phyloP scores from a whole-genome alignment of 2,888 invertebrate genomes.

The Adela reaumurella region DNA sequence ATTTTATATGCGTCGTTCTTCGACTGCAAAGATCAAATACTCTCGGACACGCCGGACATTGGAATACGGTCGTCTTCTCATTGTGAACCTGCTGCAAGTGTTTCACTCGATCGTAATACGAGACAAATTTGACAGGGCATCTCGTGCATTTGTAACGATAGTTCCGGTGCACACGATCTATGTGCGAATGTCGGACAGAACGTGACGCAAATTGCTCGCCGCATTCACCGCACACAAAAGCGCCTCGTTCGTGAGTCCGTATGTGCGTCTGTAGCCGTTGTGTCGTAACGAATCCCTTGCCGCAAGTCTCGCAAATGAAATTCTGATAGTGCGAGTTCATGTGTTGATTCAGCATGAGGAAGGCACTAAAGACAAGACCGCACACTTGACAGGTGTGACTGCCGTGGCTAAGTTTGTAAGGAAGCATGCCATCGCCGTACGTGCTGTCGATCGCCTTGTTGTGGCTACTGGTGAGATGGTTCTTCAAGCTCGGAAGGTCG shows the following conservation, averaged over 20 bases:
- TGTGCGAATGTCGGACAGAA: conserved; percentile 33
- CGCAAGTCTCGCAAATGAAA: conserved; percentile 45
- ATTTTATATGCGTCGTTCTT: conserved; percentile 37
- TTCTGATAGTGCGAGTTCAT: conserved; percentile 48
- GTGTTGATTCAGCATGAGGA: conserved; percentile 40
- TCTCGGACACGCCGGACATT: conserved; percentile 38
- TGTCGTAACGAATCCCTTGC: conserved; percentile 38
- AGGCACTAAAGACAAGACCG: conserved; percentile 42
- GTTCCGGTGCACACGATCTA: conserved; percentile 36
- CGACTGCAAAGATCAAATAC: conserved; percentile 42
- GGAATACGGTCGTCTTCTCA: conserved; percentile 37
- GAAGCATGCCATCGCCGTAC: conserved; percentile 37
- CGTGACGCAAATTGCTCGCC: conserved; percentile 30
- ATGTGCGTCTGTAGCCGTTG: conserved; percentile 42
- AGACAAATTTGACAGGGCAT: conserved; percentile 42
- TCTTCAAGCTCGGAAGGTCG: conserved; percentile 30
- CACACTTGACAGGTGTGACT: conserved; percentile 40
- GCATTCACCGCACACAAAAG: conserved; percentile 40
- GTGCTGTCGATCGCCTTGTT: conserved; percentile 28
- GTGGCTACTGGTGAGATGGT: conserved; percentile 29
- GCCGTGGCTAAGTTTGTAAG: conserved; percentile 38
- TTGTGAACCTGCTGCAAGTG: conserved; percentile 37
- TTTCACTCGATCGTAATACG: conserved; percentile 38
- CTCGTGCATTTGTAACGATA: conserved; percentile 46
- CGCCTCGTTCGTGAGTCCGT: conserved; percentile 34